A percentile compares a stretch with the other conserved stretches of the same genome.
Evolutionary conservation across 2,113 vertebrate species (phyloP).

Genomic region (Chelonoidis abingdonii): DNA sequence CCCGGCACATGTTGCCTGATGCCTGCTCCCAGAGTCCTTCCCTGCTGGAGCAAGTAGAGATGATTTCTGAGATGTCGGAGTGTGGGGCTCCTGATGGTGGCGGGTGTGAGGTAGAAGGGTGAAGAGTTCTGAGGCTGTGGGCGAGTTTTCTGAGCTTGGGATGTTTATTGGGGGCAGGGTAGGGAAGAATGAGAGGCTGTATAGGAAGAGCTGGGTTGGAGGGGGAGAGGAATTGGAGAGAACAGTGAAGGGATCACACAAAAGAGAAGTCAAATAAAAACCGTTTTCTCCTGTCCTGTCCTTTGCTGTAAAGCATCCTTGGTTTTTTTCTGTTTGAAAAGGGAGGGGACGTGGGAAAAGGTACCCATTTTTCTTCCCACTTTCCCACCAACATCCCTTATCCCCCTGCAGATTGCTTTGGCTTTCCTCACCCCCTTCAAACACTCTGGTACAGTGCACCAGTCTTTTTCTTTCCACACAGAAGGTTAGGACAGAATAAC

Average conservation of each 20-base stretch:
- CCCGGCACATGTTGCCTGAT: background rate
- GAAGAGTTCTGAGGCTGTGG: accelerated
- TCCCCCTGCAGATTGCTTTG: background rate
- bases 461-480: background rate
- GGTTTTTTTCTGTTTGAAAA: background rate
- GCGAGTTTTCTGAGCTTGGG: background rate
- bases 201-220: background rate
- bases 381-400: background rate
- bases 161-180: background rate
- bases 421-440: background rate
- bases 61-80: background rate
- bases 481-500: background rate
- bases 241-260: background rate
- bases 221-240: background rate
- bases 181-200: background rate
- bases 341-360: background rate
- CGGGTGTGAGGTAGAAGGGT: background rate
- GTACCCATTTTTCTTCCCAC: background rate
- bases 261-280: background rate
- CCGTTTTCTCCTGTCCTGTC: background rate
- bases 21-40: background rate
- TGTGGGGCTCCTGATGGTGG: no score
- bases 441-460: background rate
- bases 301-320: background rate
- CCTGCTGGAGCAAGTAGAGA: background rate